Conservation (phyloP, 2,888 invertebrate species). For the Eristalis intricaria region DNA sequence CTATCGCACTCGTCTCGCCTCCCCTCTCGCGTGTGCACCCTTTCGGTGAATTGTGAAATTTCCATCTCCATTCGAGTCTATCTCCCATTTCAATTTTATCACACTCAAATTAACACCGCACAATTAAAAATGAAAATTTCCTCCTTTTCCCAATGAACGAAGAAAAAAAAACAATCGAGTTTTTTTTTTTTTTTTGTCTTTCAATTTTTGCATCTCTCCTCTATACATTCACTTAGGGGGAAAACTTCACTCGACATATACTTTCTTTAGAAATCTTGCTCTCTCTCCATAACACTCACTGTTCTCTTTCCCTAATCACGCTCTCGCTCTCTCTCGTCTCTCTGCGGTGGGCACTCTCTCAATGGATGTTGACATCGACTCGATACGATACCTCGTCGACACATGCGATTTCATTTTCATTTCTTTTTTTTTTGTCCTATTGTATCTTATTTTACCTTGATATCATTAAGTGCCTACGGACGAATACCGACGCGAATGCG, state of each 20-base stretch:
- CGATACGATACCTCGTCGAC: conserved; percentile 35
- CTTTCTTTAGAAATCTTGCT: conserved; percentile 70
- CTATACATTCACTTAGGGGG: conserved; percentile 48
- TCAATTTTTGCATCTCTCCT: conserved; percentile 16
- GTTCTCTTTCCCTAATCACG: conserved; percentile 3
- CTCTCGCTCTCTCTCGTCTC: conserved; percentile 16
- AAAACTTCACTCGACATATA: conserved; percentile 52
- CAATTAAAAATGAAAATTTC: conserved; percentile 67
- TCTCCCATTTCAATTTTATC: conserved; percentile 49
- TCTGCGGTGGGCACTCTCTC: conserved; percentile 35
- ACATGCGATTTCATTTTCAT: conserved; percentile 63
- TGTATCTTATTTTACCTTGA: conserved; percentile 61
- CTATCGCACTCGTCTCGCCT: background rate
- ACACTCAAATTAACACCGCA: conserved; percentile 68
- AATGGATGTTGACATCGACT: conserved; percentile 58
- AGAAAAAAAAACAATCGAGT: background rate
- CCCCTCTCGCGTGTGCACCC: background rate
- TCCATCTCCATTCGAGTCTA: conserved; percentile 26
- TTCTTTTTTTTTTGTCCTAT: conserved; percentile 31
- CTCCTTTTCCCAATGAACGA: conserved; percentile 21
- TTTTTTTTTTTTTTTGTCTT: background rate
- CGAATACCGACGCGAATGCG: conserved; percentile 26
- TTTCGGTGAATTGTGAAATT: conserved; percentile 55
- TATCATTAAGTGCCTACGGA: conserved; percentile 60
- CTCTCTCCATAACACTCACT: conserved; percentile 17